Evolutionary conservation across 1,140 invertebrate genomes (phyloP), one percentile per base, ranked within the genome.

Genomic region (Drosophila pectinifera): DNA sequence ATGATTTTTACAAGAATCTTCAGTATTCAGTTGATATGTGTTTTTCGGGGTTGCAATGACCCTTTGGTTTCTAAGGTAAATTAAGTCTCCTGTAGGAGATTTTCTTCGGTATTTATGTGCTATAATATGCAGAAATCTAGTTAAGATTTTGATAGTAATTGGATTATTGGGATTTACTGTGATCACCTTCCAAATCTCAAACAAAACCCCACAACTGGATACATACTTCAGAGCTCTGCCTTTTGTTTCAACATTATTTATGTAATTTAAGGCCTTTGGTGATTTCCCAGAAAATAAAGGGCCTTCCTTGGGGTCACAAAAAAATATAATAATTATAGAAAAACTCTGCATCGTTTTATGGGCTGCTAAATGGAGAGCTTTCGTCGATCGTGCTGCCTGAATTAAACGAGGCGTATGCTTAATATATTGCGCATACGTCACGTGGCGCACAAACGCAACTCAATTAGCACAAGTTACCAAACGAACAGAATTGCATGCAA

Each of bases 361-460:
- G 64, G 41, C 53, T 75, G 79, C 68, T 88, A 85, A 88, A 31
- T 62, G 49, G 22, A 41, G 18, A 54, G 46, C 43, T 62, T 67
- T 68, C 36, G 34, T n/a, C 56, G 57, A 28, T 75, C 63, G 72
- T 70, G 61, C 59, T 64, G 62, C 13, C 61, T 28, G 22, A 46
- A 46, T 72, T 61, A 57, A 41, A 69, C 73, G 26, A 6, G 59
- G 53, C 82, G 83, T 86, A 86, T 86, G 59, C 79, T 31, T 61
- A 73, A 86, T 69, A 46, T 55, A 80, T 88, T 73, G 48, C 70
- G 72, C 51, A 88, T 83, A 89, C 83, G 84, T 80, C 79, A 88
- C 83, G 75, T 86, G 84, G 61, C 26, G 54, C 54, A 48, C 49
- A 43, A 46, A 59, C 56, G 46, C 74, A 63, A 59, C 59, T 55